phyloP scores from a whole-genome alignment of 2,797 vertebrate genomes.

The Galago senegalensis region DNA sequence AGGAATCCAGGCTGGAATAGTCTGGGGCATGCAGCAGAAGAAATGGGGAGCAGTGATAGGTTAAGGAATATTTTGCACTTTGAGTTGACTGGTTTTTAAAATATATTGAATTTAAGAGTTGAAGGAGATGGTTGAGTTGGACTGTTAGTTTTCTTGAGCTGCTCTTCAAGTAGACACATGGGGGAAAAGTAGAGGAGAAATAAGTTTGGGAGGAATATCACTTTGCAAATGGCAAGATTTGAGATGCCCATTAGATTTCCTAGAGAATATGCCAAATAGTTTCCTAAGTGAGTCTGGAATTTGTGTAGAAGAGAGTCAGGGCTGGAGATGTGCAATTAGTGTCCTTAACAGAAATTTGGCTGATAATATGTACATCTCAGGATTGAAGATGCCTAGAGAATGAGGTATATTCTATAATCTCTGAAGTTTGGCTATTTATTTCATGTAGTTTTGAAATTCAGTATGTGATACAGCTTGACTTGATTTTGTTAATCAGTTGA shows the following conservation, averaged over 20 bases:
- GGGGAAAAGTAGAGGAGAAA: not conserved
- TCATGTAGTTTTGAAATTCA: constrained; percentile 55
- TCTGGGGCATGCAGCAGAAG: not conserved
- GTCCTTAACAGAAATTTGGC: not conserved
- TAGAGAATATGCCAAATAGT: not conserved
- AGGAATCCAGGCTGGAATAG: not conserved
- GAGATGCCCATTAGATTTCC: not conserved
- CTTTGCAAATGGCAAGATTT: not conserved
- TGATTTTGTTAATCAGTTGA: constrained; percentile 57
- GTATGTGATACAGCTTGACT: not conserved
- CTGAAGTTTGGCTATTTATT: not conserved
- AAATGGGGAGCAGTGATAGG: not conserved
- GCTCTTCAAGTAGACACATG: not conserved
- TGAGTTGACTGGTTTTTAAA: not conserved
- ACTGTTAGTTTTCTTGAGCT: constrained; percentile 33
- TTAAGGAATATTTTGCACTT: not conserved
- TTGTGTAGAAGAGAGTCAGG: not conserved
- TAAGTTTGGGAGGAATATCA: not conserved
- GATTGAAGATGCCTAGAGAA: constrained; percentile 7
- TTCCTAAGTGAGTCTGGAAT: not conserved
- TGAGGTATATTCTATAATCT: not conserved
- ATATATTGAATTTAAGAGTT: not conserved
- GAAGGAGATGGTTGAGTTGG: not conserved
- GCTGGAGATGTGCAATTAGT: not conserved
- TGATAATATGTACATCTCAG: not conserved